Percentiles rank a stretch among this genome's conserved stretches.
These are phyloP conservation scores for Sporophila hypoxantha DNA, from an alignment of 2,113 vertebrate genomes.

Conservation along the genomic window DNA sequence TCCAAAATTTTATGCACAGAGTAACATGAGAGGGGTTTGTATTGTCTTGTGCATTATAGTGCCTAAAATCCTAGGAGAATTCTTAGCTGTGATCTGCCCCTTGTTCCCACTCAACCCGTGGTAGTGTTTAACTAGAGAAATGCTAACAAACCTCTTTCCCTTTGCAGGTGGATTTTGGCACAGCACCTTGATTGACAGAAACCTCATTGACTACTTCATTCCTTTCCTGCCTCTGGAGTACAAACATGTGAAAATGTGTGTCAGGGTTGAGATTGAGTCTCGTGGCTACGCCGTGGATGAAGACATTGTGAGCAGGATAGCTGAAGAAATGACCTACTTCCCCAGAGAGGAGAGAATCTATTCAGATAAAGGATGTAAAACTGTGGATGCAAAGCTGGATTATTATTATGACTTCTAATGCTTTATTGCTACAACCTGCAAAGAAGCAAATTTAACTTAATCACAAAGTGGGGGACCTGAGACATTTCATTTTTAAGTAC, in stretches of 20 bases:
- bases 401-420: slow-evolving; percentile 74
- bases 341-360: slow-evolving; percentile 86
- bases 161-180: slow-evolving; percentile 89
- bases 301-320: slow-evolving; percentile 71
- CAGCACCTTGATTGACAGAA: slow-evolving; percentile 87
- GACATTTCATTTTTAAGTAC: slow-evolving; percentile 36
- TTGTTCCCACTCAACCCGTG: not conserved
- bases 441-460: slow-evolving; percentile 18
- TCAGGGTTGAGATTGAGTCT: slow-evolving; percentile 73
- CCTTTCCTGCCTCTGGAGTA: slow-evolving; percentile 93
- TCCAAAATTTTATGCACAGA: not conserved
- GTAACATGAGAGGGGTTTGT: not conserved
- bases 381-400: slow-evolving; percentile 85
- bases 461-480: not conserved
- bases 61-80: not conserved
- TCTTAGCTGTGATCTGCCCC: not conserved
- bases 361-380: slow-evolving; percentile 91
- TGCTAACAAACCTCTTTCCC: not conserved
- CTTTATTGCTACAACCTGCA: not conserved
- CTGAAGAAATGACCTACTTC: slow-evolving; percentile 83
- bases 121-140: not conserved
- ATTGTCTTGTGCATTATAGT: not conserved
- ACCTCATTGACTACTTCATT: slow-evolving; percentile 92
- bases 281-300: slow-evolving; percentile 49
- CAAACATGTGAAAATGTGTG: slow-evolving; percentile 85